Percentiles rank a stretch among this genome's conserved stretches.
These are phyloP conservation scores for Bradypodion pumilum DNA, from an alignment of 2,797 vertebrate genomes.

Conservation along the genomic window DNA sequence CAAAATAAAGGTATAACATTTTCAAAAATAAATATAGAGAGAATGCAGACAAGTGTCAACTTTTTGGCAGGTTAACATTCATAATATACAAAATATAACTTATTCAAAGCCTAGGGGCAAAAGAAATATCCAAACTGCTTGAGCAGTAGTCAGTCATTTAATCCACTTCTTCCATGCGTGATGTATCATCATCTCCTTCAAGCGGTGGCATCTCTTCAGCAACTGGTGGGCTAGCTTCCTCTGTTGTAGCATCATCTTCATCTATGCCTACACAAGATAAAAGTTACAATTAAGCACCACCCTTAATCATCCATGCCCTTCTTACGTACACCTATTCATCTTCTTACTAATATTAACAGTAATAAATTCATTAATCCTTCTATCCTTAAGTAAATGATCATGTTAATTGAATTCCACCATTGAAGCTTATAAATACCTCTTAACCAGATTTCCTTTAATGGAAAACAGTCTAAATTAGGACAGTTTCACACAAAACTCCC, in stretches of 20 bases:
- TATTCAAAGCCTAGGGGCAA: slow-evolving; percentile 52
- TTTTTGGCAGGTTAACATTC: slow-evolving; percentile 74
- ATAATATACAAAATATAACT: slow-evolving; percentile 79
- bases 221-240: slow-evolving; percentile 80
- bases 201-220: slow-evolving; percentile 92
- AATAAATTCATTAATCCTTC: too few species aligned
- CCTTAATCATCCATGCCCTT: fast-evolving
- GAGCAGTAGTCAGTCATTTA: slow-evolving; percentile 62
- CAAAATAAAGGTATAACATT: slow-evolving; percentile 79
- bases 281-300: fast-evolving
- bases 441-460: background rate
- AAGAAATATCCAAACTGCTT: slow-evolving; percentile 44
- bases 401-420: too few species aligned
- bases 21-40: slow-evolving; percentile 75
- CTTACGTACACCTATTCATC: too few species aligned
- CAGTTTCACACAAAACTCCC: too few species aligned
- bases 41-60: slow-evolving; percentile 69
- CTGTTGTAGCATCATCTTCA: slow-evolving; percentile 87
- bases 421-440: too few species aligned
- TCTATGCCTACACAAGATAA: slow-evolving; percentile 84
- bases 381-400: too few species aligned
- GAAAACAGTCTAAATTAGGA: too few species aligned
- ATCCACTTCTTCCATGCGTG: slow-evolving; percentile 97
- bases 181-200: slow-evolving; percentile 91
- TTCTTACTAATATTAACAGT: too few species aligned